Evolutionary conservation across 2,797 vertebrate species (phyloP), one percentile per base, ranked within the genome.

Genomic region (Hippoglossus hippoglossus): DNA sequence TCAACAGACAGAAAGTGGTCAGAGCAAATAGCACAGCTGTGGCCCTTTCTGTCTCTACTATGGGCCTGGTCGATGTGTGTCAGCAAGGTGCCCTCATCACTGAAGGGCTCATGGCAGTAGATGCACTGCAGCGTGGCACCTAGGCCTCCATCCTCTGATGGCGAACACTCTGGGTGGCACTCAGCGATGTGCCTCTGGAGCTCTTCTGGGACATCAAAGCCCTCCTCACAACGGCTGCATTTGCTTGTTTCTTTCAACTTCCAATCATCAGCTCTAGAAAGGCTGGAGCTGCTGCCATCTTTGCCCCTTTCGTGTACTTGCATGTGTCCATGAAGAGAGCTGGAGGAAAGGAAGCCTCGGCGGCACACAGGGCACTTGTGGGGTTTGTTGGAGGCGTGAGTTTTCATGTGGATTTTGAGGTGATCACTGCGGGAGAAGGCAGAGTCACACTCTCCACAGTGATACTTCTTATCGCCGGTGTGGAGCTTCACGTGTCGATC

Each of bases 361-460:
- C 96, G 96, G 90, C 98, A 99, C 94, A 99, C 96, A 77, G 96
- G 96, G 95, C 98, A 99, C 93, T 98, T 99, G 92, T 99, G 98
- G 93, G 98, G 98, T 95, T 99, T 99, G 96, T 97, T 97, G 90
- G 98, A 97, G 0, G 96, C 96, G 94, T 99, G 98, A 67, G 98
- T 99, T 96, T 99, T 99, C 94, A 99, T 95, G 93, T 99, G 98
- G 91, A 99, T 99, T 94, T 99, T 99, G 67, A 99, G 96, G 89
- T 99, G 98, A 90, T 99, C 98, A 0, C 98, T 99, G 84, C 98
- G 96, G 21, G 98, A 99, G 92, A 99, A 99, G 0, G 98, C 96
- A 0, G 98, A 98, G 41, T 99, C 97, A 55, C 98, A 99, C 77
- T 99, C 98, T 1, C 96, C 97, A 82, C 98, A 99, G 93, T 98